These are phyloP conservation scores for Isaurus tuberculatus DNA, from an alignment of 92 coral and sea anemone species.

Conservation along the genomic window DNA sequence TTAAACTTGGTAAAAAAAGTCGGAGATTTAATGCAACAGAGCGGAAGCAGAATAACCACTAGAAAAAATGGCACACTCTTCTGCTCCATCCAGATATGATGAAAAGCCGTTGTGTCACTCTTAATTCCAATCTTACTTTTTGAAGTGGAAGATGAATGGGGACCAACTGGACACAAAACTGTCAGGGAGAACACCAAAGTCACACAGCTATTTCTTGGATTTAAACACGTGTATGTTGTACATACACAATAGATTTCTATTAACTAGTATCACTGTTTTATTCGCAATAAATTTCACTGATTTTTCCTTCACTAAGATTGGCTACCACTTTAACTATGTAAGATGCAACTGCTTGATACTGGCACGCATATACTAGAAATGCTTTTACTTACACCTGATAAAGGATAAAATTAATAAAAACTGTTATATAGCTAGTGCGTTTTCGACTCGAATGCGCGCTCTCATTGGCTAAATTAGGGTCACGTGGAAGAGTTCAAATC, in stretches of 20 bases:
- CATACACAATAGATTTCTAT: not conserved
- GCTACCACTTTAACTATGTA: too few species aligned
- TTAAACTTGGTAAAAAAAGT: slow-evolving; percentile 97
- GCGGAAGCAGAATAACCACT: slow-evolving; percentile 75
- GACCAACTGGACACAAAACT: slow-evolving; percentile 69
- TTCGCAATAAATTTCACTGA: too few species aligned
- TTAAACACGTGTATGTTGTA: not conserved
- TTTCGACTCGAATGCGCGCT: too few species aligned
- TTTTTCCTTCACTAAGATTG: too few species aligned
- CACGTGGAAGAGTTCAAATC: too few species aligned
- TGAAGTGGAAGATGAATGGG: slow-evolving; percentile 36
- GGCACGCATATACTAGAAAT: too few species aligned
- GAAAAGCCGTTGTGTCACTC: slow-evolving; percentile 64
- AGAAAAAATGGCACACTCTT: slow-evolving; percentile 87
- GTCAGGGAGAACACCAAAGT: not conserved
- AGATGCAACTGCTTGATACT: too few species aligned
- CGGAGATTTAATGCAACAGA: slow-evolving; percentile 93
- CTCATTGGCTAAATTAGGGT: too few species aligned
- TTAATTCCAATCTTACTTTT: not conserved
- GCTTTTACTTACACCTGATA: too few species aligned
- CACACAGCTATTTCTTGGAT: not conserved
- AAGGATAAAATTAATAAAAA: too few species aligned
- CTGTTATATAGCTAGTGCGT: too few species aligned
- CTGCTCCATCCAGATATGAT: slow-evolving; percentile 75
- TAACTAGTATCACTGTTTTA: too few species aligned